Conservation (phyloP, 2,888 invertebrate genomes). For the Lingula anatina region DNA sequence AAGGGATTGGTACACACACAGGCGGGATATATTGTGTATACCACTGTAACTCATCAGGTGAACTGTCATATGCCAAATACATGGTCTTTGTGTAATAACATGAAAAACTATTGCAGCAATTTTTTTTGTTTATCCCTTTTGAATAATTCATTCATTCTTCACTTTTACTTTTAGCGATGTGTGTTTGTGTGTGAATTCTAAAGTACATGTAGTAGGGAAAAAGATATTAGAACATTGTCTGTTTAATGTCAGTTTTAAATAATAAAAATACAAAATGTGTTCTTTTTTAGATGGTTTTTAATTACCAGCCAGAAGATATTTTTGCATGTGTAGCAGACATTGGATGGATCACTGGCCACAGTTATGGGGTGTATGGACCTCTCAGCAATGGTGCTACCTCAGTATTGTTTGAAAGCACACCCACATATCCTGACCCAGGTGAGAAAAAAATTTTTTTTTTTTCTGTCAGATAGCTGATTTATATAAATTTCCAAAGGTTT, state of each 20-base stretch:
- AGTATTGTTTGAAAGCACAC: conserved; percentile 56
- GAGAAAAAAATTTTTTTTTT: too few relatives aligned
- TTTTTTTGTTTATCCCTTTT: not conserved
- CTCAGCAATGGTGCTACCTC: conserved; percentile 55
- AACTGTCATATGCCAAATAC: too few relatives aligned
- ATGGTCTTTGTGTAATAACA: too few relatives aligned
- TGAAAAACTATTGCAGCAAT: too few relatives aligned
- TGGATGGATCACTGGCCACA: conserved; percentile 55
- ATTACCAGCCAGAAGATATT: conserved; percentile 50
- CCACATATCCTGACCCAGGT: conserved; percentile 56
- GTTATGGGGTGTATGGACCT: conserved; percentile 57
- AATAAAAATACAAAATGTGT: too few relatives aligned
- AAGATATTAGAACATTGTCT: too few relatives aligned
- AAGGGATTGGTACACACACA: conserved; percentile 55
- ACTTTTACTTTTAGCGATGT: not conserved
- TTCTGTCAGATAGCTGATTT: too few relatives aligned
- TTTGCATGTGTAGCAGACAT: conserved; percentile 58
- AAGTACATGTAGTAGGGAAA: too few relatives aligned
- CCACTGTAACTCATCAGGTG: conserved; percentile 52
- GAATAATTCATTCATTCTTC: not conserved
- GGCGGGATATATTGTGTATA: conserved; percentile 55
- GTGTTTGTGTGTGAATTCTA: not conserved
- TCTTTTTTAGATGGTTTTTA: conserved; percentile 44
- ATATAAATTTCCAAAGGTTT: too few relatives aligned
- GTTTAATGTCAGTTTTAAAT: too few relatives aligned